Evolutionary conservation across 2,888 invertebrate genomes (phyloP).

Genomic region (Orchesella flavescens): DNA sequence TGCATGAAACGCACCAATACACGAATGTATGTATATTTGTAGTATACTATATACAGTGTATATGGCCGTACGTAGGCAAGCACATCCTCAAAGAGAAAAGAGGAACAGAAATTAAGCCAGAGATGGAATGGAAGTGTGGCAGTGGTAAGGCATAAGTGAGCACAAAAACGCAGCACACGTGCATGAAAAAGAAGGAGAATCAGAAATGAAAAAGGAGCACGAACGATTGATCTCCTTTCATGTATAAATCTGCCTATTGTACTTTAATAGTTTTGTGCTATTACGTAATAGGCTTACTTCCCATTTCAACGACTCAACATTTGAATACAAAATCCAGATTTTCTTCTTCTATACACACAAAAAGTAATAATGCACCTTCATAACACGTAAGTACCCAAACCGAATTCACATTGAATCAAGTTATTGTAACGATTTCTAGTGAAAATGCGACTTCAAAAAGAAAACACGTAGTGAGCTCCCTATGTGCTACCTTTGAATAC

Average conservation of each 20-base stretch:
- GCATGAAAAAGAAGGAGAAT: constrained; percentile 21
- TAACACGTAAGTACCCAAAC: neutral
- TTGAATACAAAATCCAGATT: constrained; percentile 49
- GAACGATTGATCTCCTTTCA: constrained; percentile 47
- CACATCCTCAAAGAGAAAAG: constrained; percentile 1
- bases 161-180: constrained; percentile 28
- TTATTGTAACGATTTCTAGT: neutral
- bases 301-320: constrained; percentile 16
- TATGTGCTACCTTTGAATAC: neutral
- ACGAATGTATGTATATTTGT: too few relatives aligned
- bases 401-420: neutral
- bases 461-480: neutral
- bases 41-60: too few relatives aligned
- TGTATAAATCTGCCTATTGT: constrained; percentile 51
- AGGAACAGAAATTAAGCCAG: neutral
- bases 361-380: neutral
- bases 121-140: neutral
- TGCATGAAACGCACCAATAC: neutral
- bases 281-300: constrained; percentile 63
- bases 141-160: constrained; percentile 4
- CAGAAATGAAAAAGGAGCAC: constrained; percentile 32
- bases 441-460: neutral
- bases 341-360: neutral
- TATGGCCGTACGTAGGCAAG: too few relatives aligned
- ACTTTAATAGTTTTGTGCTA: constrained; percentile 56